Evolutionary conservation across 2,888 invertebrate genomes (phyloP), one percentile per base, ranked within the genome.

Genomic region (Junonia oenone): DNA sequence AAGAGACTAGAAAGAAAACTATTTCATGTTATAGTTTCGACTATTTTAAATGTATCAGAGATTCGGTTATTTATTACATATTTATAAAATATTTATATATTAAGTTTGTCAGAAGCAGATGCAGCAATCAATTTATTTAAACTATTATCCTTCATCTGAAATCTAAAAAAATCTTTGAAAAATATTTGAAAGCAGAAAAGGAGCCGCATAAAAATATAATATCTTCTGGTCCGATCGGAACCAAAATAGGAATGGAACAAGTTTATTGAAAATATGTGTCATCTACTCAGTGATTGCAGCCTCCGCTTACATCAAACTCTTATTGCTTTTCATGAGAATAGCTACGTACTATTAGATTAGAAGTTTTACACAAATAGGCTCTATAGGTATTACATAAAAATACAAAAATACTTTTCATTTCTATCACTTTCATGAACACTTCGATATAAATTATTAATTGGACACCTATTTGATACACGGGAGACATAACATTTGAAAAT

Each of bases 381-480:
- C 73, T 72, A 74, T 76, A 73, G 75, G 73, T 69, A 65, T 76
- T 75, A 76, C 77, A 72, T 73, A 78, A 78, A 77, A 75, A 81
- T 87, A 88, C 75, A 88, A 89, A 89, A 89, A 89, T 88, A 89
- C 83, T 75, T 78, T 72, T 83, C 61, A 63, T 76, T 69, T 78
- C 76, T 88, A 89, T 86, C 86, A 88, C 86, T 78, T 82, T 80
- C 63, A 79, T 88, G 89, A 90, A 90, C 89, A 90, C 88, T 81
- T 88, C 69, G 71, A 78, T 83, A 81, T 80, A 81, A 81, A 81
- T 72, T 52, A 62, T 64, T 60, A 73, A 78, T 74, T 84, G 85
- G 84, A 86, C 85, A 72, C 69, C 79, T 85, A 81, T 77, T 73
- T 67, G 73, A 76, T 69, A 68, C 72, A 62, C 57, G 58, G 64